Base-by-base conservation (phyloP, 2,888 invertebrate genomes). In the Scaptomyza flava region DNA sequence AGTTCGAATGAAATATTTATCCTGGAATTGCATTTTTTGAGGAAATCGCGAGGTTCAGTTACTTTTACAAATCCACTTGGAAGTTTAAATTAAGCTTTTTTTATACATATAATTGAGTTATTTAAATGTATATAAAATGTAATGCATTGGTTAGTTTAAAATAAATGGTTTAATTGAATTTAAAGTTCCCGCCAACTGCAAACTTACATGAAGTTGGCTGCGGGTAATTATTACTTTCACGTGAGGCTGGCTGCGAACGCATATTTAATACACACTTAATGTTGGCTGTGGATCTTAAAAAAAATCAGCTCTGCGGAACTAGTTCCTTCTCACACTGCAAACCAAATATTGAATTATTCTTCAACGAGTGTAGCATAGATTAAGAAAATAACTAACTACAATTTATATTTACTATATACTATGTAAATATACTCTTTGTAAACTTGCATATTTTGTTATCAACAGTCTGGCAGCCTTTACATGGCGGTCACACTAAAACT, bases 401-500 rank as follows among this genome's bases (percentile, higher is more conserved):
- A 17, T 17, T 17, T 17, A 17, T 17, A 17, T 17, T 17, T 17
- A 17, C 17, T 17, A 17, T 17, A 17, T 17, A 17, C 17, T 17
- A 1, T 17, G 17, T 17, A 1, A 17, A 17, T 17, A 17, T 1
- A 17, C 17, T 17, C 17, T 17, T 27, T 27, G 27, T 27, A 3
- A 27, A 27, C 6, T 27, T 27, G 6, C 27, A 6, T 4, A 0
- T 1, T 9, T 5, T 6, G 1, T 23, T 36, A 3, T 4, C 9
- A 51, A 7, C 23, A 36, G 31, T 36, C 41, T 72, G 50, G 48
- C 61, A 68, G 41, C 12, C 3, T 1, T 30, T 0, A 0, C 8
- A 3, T 0, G 14, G 30, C 2, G 58, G 65, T 51, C 65, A 76
- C 77, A 61, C 71, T 73, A 11, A 2, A 27, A 23, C 1, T 0